phyloP scores from a whole-genome alignment of 2,888 invertebrate genomes.

The Eristalinus aeneus region DNA sequence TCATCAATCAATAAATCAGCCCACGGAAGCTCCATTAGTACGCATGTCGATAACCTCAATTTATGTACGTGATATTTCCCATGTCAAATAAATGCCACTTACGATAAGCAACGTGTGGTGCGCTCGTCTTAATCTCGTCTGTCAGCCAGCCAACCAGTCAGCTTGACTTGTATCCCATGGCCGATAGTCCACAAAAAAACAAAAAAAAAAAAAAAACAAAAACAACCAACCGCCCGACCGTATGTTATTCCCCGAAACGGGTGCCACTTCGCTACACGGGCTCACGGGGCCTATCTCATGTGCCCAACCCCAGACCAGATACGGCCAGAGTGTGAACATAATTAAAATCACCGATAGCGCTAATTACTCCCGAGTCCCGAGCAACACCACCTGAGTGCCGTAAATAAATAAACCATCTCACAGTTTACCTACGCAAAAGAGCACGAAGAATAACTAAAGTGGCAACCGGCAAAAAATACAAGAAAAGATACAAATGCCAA shows the following conservation, averaged over 20 bases:
- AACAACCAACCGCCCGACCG: background rate
- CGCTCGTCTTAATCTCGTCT: background rate
- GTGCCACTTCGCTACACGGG: background rate
- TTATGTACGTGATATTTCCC: background rate
- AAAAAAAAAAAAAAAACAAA: too few species aligned
- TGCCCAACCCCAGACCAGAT: background rate
- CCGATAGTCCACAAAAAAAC: too few species aligned
- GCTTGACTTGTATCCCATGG: background rate
- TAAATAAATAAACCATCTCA: conserved; percentile 31
- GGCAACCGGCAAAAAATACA: background rate
- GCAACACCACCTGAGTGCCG: conserved; percentile 18
- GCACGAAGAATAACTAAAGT: background rate
- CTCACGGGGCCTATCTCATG: background rate
- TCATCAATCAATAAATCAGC: background rate
- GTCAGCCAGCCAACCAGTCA: background rate
- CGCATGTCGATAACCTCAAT: background rate
- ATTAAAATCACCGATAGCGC: conserved; percentile 14
- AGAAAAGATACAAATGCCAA: background rate
- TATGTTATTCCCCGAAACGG: background rate
- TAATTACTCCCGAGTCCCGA: conserved; percentile 21
- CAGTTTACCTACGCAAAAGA: background rate
- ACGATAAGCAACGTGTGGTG: background rate
- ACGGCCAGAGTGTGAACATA: conserved; percentile 11
- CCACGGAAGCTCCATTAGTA: background rate
- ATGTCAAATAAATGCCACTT: background rate